phyloP scores from a whole-genome alignment of 2,797 vertebrate species.

The Pipistrellus pygmaeus region DNA sequence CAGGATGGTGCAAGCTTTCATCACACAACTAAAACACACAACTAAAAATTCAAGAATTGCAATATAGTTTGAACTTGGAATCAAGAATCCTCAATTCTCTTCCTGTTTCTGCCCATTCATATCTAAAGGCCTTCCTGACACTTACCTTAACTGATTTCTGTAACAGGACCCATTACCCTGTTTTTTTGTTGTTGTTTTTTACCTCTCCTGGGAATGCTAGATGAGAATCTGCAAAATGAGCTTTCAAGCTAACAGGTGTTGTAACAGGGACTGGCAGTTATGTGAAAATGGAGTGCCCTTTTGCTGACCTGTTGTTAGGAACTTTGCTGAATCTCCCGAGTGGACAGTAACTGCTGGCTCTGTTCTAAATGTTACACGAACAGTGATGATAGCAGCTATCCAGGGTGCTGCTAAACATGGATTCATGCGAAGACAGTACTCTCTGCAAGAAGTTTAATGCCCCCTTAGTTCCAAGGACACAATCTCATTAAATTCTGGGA shows the following conservation, averaged over 20 bases:
- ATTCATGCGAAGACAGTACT: not conserved
- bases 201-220: not conserved
- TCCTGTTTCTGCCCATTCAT: not conserved
- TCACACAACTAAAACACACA: too few species aligned
- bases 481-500: not conserved
- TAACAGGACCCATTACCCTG: not conserved
- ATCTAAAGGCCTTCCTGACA: not conserved
- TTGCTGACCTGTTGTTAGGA: not conserved
- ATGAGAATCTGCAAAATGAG: not conserved
- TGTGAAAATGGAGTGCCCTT: not conserved
- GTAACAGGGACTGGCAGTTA: not conserved
- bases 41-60: too few species aligned
- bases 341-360: not conserved
- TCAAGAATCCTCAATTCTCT: not conserved
- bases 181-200: not conserved
- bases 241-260: constrained; percentile 21
- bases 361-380: not conserved
- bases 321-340: not conserved
- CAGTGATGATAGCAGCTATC: not conserved
- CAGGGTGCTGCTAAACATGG: not conserved
- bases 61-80: not conserved
- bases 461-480: not conserved
- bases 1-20: too few species aligned
- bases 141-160: not conserved
- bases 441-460: not conserved